A percentile compares a stretch with the other conserved stretches of the same genome.
Evolutionary conservation across 30 jellyfish, hydroid and myxozoan species (phyloP).

Genomic region (Pseudorhiza aurosa): DNA sequence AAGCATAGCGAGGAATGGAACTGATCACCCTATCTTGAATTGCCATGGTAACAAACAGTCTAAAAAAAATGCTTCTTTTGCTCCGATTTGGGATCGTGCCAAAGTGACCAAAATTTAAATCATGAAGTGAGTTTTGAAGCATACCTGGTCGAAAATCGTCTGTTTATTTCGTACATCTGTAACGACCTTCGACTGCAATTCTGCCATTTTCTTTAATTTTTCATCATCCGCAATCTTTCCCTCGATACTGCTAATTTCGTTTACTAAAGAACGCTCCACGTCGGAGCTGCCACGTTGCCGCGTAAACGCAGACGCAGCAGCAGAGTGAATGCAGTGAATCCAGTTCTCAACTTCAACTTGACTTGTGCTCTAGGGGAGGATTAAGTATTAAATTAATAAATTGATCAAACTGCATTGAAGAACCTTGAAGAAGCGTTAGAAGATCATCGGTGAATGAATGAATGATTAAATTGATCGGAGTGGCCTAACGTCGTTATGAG

Average conservation of each 20-base stretch:
- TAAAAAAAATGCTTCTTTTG: too few species aligned
- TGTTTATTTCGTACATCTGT: conserved; percentile 82
- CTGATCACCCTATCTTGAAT: too few species aligned
- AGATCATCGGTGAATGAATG: neutral
- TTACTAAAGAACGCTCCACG: conserved; percentile 15
- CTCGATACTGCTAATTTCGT: conserved; percentile 70
- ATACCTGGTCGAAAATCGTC: conserved; percentile 83
- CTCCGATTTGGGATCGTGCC: too few species aligned
- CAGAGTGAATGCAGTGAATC: conserved; percentile 89
- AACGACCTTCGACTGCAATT: conserved; percentile 85
- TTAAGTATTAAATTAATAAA: too few species aligned
- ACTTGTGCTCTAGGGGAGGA: conserved; percentile 68
- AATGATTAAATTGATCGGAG: too few species aligned
- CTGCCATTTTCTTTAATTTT: conserved; percentile 88
- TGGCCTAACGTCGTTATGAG: too few species aligned
- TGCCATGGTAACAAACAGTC: too few species aligned
- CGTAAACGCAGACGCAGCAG: conserved; percentile 86
- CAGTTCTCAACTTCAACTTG: conserved; percentile 95
- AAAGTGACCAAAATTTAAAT: too few species aligned
- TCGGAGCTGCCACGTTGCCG: conserved; percentile 62
- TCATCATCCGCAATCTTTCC: conserved; percentile 68
- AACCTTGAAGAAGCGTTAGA: neutral
- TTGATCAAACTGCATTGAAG: too few species aligned
- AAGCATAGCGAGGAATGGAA: too few species aligned
- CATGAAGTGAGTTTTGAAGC: too few species aligned